These are phyloP conservation scores for Silurus glanis DNA, from an alignment of 2,113 vertebrate species.

Conservation along the genomic window DNA sequence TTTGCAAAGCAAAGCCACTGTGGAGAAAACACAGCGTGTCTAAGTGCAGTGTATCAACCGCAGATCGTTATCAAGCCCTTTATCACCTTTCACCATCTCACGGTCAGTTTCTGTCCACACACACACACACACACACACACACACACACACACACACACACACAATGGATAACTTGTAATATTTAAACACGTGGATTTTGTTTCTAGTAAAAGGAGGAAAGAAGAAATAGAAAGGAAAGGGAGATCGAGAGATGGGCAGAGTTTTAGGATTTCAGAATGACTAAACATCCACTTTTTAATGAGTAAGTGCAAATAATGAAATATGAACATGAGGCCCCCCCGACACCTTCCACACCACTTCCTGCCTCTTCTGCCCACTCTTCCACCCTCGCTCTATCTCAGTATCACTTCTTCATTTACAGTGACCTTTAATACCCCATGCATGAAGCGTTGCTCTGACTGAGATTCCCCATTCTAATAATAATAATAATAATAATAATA, in stretches of 20 bases:
- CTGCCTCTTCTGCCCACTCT: neutral
- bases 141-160: too few relatives aligned
- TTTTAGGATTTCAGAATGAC: neutral
- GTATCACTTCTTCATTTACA: slow-evolving; percentile 16
- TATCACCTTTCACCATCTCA: slow-evolving; percentile 23
- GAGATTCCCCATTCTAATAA: neutral
- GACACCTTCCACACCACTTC: neutral
- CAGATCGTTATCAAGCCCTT: neutral
- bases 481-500: too few relatives aligned
- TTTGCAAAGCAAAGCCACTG: slow-evolving; percentile 49
- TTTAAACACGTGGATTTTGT: neutral
- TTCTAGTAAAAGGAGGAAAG: neutral
- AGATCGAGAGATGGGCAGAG: neutral
- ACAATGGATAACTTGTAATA: neutral
- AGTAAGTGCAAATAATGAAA: neutral
- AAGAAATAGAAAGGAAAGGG: neutral
- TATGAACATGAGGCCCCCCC: neutral
- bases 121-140: neutral
- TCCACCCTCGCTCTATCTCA: neutral
- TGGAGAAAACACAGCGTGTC: slow-evolving; percentile 32
- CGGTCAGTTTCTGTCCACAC: slow-evolving; percentile 17
- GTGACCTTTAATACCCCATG: neutral
- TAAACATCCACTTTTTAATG: neutral
- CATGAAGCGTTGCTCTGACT: neutral
- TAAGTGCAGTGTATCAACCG: neutral